Evolutionary conservation across 2,113 vertebrate species (phyloP).

Genomic region (Oenanthe melanoleuca): DNA sequence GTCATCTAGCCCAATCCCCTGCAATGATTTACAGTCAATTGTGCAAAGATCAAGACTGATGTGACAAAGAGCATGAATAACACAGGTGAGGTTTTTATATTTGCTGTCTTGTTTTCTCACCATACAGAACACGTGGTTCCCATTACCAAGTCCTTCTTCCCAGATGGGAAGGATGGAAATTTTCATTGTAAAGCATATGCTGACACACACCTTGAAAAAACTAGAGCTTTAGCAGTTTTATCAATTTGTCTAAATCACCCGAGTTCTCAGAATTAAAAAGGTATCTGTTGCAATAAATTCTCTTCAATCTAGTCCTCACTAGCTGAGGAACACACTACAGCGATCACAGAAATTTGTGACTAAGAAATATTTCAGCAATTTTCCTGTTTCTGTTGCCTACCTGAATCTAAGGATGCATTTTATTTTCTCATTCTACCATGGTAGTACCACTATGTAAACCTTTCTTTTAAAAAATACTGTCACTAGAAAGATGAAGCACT

Average conservation of each 20-base stretch:
- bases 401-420: neutral
- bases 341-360: neutral
- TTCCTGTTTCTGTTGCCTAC: neutral
- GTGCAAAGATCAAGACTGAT: neutral
- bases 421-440: neutral
- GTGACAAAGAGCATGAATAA: neutral
- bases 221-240: neutral
- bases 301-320: neutral
- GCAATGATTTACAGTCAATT: neutral
- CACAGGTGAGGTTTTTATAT: neutral
- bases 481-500: neutral
- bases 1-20: neutral
- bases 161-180: neutral
- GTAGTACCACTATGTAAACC: neutral
- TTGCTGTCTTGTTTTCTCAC: neutral
- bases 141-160: neutral
- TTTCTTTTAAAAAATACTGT: neutral
- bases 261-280: neutral
- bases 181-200: neutral
- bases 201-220: neutral
- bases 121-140: neutral
- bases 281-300: neutral
- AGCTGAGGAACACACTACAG: neutral
- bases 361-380: neutral
- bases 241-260: neutral